phyloP scores from a whole-genome alignment of 2,797 vertebrate species.

The Carcharodon carcharias region DNA sequence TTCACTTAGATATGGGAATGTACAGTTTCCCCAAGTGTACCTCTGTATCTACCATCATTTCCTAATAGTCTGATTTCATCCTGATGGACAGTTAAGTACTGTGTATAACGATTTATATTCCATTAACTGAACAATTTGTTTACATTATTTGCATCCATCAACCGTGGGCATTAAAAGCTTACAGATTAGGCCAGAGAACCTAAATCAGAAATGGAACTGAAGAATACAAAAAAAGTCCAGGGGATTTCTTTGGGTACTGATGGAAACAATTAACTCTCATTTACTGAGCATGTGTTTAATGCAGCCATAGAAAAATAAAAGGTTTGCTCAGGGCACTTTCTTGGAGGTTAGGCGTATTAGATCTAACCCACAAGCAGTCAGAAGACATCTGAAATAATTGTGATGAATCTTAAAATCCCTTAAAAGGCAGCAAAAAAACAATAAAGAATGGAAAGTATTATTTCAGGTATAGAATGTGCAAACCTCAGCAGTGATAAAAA shows the following conservation, averaged over 20 bases:
- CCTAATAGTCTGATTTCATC: neutral
- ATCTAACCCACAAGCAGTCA: neutral
- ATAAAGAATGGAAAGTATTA: neutral
- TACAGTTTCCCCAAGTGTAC: neutral
- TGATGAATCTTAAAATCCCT: neutral
- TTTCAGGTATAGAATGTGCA: neutral
- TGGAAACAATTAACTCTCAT: neutral
- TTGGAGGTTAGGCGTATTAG: neutral
- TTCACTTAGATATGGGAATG: no score
- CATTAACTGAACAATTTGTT: neutral
- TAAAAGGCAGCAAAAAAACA: neutral
- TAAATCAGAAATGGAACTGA: neutral
- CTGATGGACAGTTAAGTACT: neutral
- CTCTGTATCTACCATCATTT: neutral
- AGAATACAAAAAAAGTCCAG: neutral
- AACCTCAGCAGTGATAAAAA: neutral
- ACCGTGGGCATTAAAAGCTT: neutral
- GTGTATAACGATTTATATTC: neutral
- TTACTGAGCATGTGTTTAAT: neutral
- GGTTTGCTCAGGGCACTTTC: neutral
- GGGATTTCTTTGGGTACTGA: neutral
- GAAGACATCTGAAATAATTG: neutral
- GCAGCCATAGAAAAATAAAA: neutral
- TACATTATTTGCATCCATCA: neutral
- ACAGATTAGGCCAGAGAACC: neutral